Base-by-base conservation (phyloP, 1,140 invertebrate species). In the Drosophila rufa region DNA sequence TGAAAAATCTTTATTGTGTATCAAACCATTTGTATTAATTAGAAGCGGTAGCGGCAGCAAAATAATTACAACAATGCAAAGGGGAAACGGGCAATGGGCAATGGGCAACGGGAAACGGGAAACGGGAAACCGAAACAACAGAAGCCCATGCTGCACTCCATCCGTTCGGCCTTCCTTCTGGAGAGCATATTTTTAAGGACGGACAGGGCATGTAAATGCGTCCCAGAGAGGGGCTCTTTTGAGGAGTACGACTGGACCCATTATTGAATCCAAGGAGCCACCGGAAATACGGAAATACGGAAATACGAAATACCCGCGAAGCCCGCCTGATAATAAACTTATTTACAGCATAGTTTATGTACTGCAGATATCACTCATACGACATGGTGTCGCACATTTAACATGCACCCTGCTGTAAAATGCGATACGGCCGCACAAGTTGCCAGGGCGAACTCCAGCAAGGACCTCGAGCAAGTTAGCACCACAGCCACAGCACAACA, bases 21-120 rank as follows among this genome's bases (percentile, higher is more conserved):
- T 90, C 85, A 91, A 90, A 90, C 85, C 85, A 90, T 90, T 90
- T 90, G 85, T 90, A 90, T 90, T 90, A 90, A 90, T 90, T 90
- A 90, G 85, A 89, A 85, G 75, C 85, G 69, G 76, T 66, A 80
- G 58, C 61, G 73, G 81, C 81, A 79, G 75, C 74, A 90, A 89
- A 89, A 89, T 89, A 90, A 89, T 89, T 89, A 90, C 84, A 84
- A 89, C 75, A 75, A 80, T 75, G 62, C 75, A 75, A 25, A 3
- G 0, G 30, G 15, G 42, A 17, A 4, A 40, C 11, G n/a, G n/a
- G n/a, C n/a, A n/a, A n/a, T n/a, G 36, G 17, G 12, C 4, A 17
- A 15, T 2, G 4, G 25, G 4, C n/a, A 61, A 51, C 4, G 40
- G n/a, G 19, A 27, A 17, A 14, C 5, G 4, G 30, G n/a, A 8